Percentiles rank a stretch among this genome's conserved stretches.
Conservation (phyloP, 2,113 vertebrate genomes). For the Elephantulus edwardii region DNA sequence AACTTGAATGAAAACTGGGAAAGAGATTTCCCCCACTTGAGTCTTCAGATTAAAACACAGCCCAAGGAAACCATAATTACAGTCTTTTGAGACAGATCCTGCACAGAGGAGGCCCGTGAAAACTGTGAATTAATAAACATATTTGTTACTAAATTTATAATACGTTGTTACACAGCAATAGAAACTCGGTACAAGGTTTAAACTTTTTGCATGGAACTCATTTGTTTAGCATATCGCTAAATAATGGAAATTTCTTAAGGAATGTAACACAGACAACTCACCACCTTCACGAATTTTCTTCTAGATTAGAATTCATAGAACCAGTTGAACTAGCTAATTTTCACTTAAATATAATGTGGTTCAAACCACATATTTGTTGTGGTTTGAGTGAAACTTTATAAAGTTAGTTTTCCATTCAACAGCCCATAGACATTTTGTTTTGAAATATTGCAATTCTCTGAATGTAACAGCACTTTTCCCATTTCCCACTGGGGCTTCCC, state of each 20-base stretch:
- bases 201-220: slow-evolving; percentile 8
- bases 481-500: no score
- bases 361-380: slow-evolving; percentile 39
- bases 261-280: neutral
- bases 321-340: slow-evolving; percentile 23
- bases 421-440: no score
- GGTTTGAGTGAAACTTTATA: no score
- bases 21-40: neutral
- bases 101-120: neutral
- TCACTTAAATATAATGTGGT: slow-evolving; percentile 23
- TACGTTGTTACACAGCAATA: neutral
- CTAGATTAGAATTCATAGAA: neutral
- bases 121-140: neutral
- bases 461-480: no score
- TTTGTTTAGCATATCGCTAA: slow-evolving; percentile 14
- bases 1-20: neutral
- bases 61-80: neutral
- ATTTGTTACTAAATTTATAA: neutral
- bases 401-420: no score
- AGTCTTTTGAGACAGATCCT: neutral
- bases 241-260: slow-evolving; percentile 1
- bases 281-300: neutral
- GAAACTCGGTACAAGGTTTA: neutral
- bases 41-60: neutral
- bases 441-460: no score